Base-by-base conservation (phyloP, 1,140 invertebrate species). In the Branchinecta lindahli region DNA sequence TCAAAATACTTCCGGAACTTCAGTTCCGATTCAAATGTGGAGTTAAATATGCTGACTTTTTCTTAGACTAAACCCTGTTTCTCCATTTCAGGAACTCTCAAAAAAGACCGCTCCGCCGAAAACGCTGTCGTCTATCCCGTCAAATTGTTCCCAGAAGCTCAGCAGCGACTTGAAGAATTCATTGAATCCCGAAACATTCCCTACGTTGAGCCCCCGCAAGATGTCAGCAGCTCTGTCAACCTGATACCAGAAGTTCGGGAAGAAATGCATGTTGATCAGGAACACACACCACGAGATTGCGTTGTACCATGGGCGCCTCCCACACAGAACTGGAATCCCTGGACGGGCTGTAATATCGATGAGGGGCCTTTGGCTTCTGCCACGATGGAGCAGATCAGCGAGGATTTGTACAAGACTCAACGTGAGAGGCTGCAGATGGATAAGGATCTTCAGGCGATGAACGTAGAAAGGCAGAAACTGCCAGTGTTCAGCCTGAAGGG, bases 281-380 rank as follows among this genome's bases (percentile, higher is more conserved):
- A 65, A 46, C 21, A 15, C 0, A n/a, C 21, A 33, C 44, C 46
- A 68, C 10, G 44, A n/a, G 12, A 8, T 21, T 89, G 89, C 12
- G 89, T 95, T 0, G 91, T 98, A 15, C 86, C 92, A 4, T 98
- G 95, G 95, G 91, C 92, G 3, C 96, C 96, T 0, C 94, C 95
- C 0, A 85, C 89, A 73, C 84, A 84, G 10, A 98, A 98, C 79
- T 98, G 95, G 94, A 96, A 98, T 81, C 87, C 94, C 8, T 98
- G 94, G 94, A 88, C 85, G 44, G 87, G 85, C 0, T 93, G 90
- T 75, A 97, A 97, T 77, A 96, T 98, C 75, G 95, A 96, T 75
- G 92, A 95, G 77, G 93, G 88, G 68, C 91, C 90, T 9, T 79
- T 98, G 65, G 90, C 94, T 3, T 84, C 83, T 8, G 84, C 85